Base-by-base conservation (phyloP, 2,888 invertebrate genomes). In the Phorcus lineatus region DNA sequence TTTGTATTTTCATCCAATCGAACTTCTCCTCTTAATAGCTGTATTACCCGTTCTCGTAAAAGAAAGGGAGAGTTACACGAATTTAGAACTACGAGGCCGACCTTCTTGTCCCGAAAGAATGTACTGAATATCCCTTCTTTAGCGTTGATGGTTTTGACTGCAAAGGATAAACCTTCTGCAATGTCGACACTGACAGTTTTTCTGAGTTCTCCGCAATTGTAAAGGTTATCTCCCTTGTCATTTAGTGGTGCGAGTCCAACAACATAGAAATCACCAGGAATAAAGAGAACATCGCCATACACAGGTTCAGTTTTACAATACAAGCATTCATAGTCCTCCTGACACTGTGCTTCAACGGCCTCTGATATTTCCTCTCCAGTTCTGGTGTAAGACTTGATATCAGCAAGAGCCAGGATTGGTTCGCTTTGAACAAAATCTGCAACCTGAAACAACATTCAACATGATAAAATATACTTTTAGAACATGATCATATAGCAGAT, bases 211-310 rank as follows among this genome's bases (percentile, higher is more conserved):
- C 75, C 75, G 36, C 75, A 75, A 13, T 22, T 40, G 13, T 36
- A 36, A 22, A 16, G 53, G 47, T 47, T 47, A 17, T 28, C 54
- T 0, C 52, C 53, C 4, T 54, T 52, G 70, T 70, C 19, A 28
- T 75, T 28, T 16, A 75, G 19, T 13, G 75, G 75, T 13, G 28
- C n/a, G n/a, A 75, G 17, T 2, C 52, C 75, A 13, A 75, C 75
- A 17, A 75, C 22, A 24, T 75, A 75, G 52, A 17, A 24, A 19
- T 75, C 75, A 36, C 75, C 75, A 6, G 75, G 75, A 75, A 75
- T 75, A 31, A 52, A 75, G 47, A 75, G n/a, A 13, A 75, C 53
- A 16, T 75, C 75, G 9, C 16, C 52, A 24, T 16, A 13, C 16
- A 9, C 31, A 52, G 24, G 19, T 40, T n/a, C n/a, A 13, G 17